Evolutionary conservation across 2,797 vertebrate genomes (phyloP).

Genomic region (Pitangus sulphuratus): DNA sequence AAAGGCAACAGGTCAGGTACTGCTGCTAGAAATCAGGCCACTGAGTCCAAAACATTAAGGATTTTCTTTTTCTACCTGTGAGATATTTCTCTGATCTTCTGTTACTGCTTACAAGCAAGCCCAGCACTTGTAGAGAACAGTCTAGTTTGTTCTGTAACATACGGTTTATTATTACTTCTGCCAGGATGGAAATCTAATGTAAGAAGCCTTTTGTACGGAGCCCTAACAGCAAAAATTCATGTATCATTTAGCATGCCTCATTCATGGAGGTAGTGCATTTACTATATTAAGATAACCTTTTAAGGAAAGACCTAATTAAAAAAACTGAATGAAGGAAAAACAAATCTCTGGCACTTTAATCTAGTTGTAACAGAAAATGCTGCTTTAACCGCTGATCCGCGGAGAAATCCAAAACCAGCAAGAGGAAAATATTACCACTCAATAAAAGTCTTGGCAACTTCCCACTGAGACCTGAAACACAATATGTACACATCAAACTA

Average conservation of each 20-base stretch:
- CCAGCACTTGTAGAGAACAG: not conserved
- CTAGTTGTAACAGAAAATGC: conserved; percentile 69
- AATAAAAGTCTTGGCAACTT: conserved; percentile 68
- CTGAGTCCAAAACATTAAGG: not conserved
- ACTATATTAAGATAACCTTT: conserved; percentile 73
- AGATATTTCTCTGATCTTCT: not conserved
- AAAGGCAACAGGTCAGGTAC: not conserved
- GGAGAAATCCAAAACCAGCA: conserved; percentile 70
- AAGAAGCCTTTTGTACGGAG: not conserved
- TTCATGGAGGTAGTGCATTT: conserved; percentile 68
- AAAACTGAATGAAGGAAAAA: conserved; percentile 68
- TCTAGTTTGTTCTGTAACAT: not conserved
- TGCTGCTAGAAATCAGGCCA: not conserved
- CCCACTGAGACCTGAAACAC: conserved; percentile 50
- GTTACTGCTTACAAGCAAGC: not conserved
- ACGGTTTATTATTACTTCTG: not conserved
- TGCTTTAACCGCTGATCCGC: conserved; percentile 65
- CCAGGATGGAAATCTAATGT: not conserved
- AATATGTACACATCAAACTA: conserved; percentile 54
- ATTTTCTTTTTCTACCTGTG: not conserved
- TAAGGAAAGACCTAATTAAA: conserved; percentile 72
- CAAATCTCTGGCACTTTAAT: conserved; percentile 72
- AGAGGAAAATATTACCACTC: conserved; percentile 68
- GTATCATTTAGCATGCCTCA: conserved; percentile 45
- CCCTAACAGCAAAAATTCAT: not conserved